Conservation (phyloP, 1,140 invertebrate species). For the Helicoverpa armigera region DNA sequence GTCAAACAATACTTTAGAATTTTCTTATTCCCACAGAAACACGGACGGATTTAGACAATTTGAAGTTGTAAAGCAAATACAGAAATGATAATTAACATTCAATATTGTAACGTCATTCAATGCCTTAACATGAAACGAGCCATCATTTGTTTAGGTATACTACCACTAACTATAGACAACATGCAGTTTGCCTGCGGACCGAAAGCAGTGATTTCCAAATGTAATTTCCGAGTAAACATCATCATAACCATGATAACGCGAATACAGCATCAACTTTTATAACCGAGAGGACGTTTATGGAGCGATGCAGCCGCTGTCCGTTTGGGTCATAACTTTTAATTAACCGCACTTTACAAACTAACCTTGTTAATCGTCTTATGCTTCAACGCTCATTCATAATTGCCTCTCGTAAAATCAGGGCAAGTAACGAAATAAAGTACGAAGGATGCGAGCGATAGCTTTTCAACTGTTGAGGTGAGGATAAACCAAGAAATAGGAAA, state of each 20-base stretch:
- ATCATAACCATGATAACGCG: conserved; percentile 6
- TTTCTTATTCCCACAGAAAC: background rate
- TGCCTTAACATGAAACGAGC: background rate
- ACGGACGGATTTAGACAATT: background rate
- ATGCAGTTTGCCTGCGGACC: background rate
- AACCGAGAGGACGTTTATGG: conserved; percentile 36
- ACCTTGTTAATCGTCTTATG: conserved; percentile 66
- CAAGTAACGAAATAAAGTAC: conserved; percentile 28
- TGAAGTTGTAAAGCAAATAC: background rate
- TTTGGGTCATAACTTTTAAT: conserved; percentile 67
- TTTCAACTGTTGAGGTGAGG: too few relatives aligned
- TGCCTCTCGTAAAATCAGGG: conserved; percentile 55
- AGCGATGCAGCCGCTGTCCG: conserved; percentile 52
- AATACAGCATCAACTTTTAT: conserved; percentile 6
- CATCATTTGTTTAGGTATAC: background rate
- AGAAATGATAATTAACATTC: background rate
- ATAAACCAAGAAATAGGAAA: too few relatives aligned
- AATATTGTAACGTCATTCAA: background rate
- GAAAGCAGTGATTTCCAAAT: background rate
- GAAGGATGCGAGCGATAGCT: conserved; percentile 11
- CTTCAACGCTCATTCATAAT: conserved; percentile 58
- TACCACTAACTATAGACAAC: background rate
- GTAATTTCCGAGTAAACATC: conserved; percentile 5
- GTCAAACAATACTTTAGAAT: background rate
- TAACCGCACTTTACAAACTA: conserved; percentile 68